Evolutionary conservation across 2,888 invertebrate species (phyloP).

Genomic region (Yponomeuta cagnagella): DNA sequence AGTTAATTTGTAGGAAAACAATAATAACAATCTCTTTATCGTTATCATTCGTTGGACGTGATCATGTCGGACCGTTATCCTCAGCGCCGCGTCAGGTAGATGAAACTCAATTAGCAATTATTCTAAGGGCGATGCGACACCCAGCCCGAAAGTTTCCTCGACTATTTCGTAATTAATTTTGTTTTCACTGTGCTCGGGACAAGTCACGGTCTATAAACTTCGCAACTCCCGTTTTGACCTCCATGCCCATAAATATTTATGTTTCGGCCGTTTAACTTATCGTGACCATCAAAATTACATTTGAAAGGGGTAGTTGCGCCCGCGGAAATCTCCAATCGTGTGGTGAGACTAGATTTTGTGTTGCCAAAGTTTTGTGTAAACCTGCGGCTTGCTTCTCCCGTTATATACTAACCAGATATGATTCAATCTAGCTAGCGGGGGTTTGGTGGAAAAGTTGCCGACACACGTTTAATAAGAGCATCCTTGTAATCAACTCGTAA

Average conservation of each 20-base stretch:
- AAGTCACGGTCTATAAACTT: conserved; percentile 17
- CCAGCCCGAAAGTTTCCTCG: conserved; percentile 56
- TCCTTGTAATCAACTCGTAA: conserved; percentile 1
- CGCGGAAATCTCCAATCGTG: not conserved
- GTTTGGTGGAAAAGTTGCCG: not conserved
- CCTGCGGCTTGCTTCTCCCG: not conserved
- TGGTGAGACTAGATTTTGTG: not conserved
- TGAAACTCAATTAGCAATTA: conserved; percentile 70
- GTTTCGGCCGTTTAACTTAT: conserved; percentile 1
- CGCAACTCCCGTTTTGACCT: conserved; percentile 18
- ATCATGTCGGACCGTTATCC: not conserved
- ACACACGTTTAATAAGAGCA: not conserved
- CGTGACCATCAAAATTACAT: not conserved
- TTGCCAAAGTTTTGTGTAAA: not conserved
- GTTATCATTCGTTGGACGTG: not conserved
- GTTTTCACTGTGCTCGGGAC: conserved; percentile 43
- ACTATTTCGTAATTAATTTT: conserved; percentile 69
- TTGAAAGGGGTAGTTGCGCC: not conserved
- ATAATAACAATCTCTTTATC: not conserved
- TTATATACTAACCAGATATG: not conserved
- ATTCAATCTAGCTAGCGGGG: not conserved
- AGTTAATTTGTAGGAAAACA: not conserved
- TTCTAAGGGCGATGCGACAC: conserved; percentile 51
- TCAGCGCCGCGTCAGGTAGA: conserved; percentile 46
- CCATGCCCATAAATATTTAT: not conserved